A percentile compares a stretch with the other conserved stretches of the same genome.
These are phyloP conservation scores for Plecotus auritus DNA, from an alignment of 2,113 vertebrate species.

Conservation along the genomic window DNA sequence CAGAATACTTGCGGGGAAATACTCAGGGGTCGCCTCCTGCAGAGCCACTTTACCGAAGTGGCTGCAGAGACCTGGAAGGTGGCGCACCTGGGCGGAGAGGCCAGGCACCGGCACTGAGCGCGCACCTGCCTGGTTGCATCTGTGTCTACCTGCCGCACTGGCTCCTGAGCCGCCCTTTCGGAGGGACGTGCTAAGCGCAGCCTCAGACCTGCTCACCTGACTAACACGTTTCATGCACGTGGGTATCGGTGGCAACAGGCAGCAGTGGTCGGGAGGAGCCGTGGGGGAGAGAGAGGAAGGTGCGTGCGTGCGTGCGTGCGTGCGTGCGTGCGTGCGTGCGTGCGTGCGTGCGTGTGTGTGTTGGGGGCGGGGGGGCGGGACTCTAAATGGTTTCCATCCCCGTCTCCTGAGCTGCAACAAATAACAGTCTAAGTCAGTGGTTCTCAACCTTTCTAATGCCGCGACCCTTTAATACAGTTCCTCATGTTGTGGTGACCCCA, in stretches of 20 bases:
- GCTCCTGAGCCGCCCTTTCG: background rate
- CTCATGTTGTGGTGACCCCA: too few relatives aligned
- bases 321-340: too few relatives aligned
- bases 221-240: rapidly evolving
- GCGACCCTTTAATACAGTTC: too few relatives aligned
- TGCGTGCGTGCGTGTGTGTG: background rate
- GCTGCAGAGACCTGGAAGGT: background rate
- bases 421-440: background rate
- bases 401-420: background rate
- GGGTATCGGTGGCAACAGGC: background rate
- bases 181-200: background rate
- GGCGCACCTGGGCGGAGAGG: background rate
- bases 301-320: too few relatives aligned
- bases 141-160: background rate
- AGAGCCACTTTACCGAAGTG: background rate
- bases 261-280: background rate
- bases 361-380: background rate
- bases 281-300: background rate
- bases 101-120: rapidly evolving
- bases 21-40: background rate
- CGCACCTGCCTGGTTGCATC: background rate
- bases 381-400: background rate
- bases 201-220: background rate
- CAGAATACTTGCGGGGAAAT: background rate
- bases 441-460: too few relatives aligned